Evolutionary conservation across 2,888 invertebrate species (phyloP).

Genomic region (Lasiommata megera): DNA sequence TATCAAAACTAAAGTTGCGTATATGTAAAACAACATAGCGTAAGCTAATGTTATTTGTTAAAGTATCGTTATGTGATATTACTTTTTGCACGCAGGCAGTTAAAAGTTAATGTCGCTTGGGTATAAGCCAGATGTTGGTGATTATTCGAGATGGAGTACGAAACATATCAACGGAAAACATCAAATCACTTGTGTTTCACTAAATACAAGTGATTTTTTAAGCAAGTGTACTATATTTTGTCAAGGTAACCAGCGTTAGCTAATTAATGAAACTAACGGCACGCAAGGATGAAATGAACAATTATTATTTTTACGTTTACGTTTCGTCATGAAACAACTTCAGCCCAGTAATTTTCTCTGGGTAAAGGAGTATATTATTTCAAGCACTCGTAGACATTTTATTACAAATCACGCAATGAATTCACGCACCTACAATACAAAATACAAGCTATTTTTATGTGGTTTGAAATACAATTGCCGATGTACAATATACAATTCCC

Average conservation of each 20-base stretch:
- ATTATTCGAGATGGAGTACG: not conserved
- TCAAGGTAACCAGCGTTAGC: too few relatives aligned
- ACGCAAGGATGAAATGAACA: too few relatives aligned
- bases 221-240: too few relatives aligned
- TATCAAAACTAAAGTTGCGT: too few relatives aligned
- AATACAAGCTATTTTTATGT: not conserved
- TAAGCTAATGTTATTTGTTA: not conserved
- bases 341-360: not conserved
- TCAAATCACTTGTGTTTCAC: not conserved
- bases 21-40: not conserved
- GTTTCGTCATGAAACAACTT: not conserved
- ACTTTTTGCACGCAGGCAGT: conserved; percentile 2
- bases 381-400: not conserved
- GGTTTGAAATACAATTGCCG: not conserved
- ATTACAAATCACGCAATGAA: not conserved
- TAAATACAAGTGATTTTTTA: too few relatives aligned
- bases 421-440: not conserved
- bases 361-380: not conserved
- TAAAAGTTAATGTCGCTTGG: conserved; percentile 2
- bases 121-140: not conserved
- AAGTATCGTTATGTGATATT: not conserved
- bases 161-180: not conserved
- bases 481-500: too few relatives aligned
- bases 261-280: too few relatives aligned
- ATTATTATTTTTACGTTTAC: too few relatives aligned